Conservation (phyloP, 2,888 invertebrate species). For the Campopleginae sp. region DNA sequence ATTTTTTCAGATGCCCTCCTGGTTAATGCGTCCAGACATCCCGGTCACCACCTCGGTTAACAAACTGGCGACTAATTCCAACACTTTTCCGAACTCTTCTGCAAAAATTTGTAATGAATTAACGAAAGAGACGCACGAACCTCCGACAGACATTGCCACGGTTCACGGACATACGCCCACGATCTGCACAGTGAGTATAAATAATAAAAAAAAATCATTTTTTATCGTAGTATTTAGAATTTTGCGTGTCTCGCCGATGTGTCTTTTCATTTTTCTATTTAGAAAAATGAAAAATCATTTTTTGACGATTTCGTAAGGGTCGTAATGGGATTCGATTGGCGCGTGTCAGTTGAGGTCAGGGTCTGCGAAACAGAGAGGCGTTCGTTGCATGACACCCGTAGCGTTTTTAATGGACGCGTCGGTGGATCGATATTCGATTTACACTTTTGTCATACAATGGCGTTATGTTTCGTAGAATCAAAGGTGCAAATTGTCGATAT, state of each 20-base stretch:
- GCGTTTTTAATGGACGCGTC: conserved; percentile 49
- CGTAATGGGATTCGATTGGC: conserved; percentile 24
- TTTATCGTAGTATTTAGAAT: not conserved
- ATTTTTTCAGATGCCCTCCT: conserved; percentile 78
- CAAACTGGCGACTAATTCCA: conserved; percentile 53
- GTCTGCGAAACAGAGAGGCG: conserved; percentile 37
- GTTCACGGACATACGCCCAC: conserved; percentile 82
- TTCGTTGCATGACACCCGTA: conserved; percentile 74
- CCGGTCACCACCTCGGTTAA: conserved; percentile 70
- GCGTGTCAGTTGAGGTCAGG: conserved; percentile 46
- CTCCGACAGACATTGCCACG: conserved; percentile 74
- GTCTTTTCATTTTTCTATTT: not conserved
- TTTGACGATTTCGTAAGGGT: conserved; percentile 9
- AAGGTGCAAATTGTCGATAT: conserved; percentile 15
- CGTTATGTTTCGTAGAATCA: conserved; percentile 75
- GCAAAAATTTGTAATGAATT: conserved; percentile 74
- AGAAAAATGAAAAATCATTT: too few relatives aligned
- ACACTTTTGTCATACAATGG: conserved; percentile 80
- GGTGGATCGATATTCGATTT: conserved; percentile 83
- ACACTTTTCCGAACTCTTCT: conserved; percentile 49
- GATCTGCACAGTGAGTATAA: conserved; percentile 81
- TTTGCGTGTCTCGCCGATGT: not conserved
- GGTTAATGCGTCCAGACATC: conserved; percentile 80
- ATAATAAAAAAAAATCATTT: not conserved
- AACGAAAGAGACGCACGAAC: conserved; percentile 72